Base-by-base conservation (phyloP, 2,888 invertebrate species). In the Ariolimax columbianus region DNA sequence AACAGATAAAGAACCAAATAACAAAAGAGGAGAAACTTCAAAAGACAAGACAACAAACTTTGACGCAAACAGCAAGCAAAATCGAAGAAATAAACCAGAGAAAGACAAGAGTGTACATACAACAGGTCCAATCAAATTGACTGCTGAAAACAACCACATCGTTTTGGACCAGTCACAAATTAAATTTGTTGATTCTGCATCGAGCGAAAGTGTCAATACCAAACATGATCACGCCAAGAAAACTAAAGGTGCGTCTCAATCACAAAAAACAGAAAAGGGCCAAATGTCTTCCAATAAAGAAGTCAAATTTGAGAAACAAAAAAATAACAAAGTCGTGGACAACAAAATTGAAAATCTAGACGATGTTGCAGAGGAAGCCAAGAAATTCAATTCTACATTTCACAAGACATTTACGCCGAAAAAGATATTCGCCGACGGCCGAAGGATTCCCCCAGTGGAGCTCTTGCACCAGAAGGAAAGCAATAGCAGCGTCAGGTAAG, bases 381-480 rank as follows among this genome's bases (percentile, higher is more conserved):
- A 78, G 51, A 89, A 91, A 36, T 92, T 92, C 82, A 90, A 91
- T 83, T 83, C 91, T 14, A 91, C 90, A 6, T 89, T 88, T 51
- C 89, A 89, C 68, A 91, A 88, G 38, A 86, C 82, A 14, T 83
- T 92, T 38, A 87, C 88, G 0, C 90, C 92, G 17, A 93, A 92
- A 85, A 92, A 92, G 83, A 91, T 92, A 68, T 93, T 93, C 87
- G 89, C 88, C 26, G 91, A 91, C 80, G 92, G 92, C 19, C 82
- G 93, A 77, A 86, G 92, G 59, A 90, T 93, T 23, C 91, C 92
- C 0, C 92, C 93, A n/a, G 87, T 90, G 63, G 91, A 92, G 81
- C 86, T 93, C 26, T 83, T 92, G 26, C 90, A 91, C 17, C 91
- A 92, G 75, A 92, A 92, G 82, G 88, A 88, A 75, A 91, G 90